phyloP scores from a whole-genome alignment of 2,888 invertebrate genomes.

The Kuschelorhynchus macadamiae region DNA sequence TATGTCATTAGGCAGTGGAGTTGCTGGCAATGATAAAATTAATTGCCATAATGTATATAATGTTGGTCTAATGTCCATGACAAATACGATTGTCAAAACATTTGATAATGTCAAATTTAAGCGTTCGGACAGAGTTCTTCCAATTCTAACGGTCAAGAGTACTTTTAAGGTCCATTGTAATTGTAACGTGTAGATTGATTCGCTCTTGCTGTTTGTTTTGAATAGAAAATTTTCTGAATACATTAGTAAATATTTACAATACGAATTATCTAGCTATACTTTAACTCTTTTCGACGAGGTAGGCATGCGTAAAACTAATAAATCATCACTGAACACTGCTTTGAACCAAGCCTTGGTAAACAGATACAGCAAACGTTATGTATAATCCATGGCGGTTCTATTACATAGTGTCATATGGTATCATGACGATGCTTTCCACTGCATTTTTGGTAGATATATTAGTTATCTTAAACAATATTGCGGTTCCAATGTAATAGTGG shows the following conservation, averaged over 20 bases:
- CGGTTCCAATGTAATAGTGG: neutral
- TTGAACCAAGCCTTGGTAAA: constrained; percentile 25
- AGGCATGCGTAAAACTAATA: constrained; percentile 48
- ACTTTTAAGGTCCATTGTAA: no score
- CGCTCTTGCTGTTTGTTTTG: constrained; percentile 23
- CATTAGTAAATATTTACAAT: no score
- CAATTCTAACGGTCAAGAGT: no score
- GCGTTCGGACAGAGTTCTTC: no score
- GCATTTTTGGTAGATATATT: constrained; percentile 36
- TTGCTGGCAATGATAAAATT: constrained; percentile 40
- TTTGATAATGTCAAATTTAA: no score
- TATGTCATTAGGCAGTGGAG: constrained; percentile 45
- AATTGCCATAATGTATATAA: constrained; percentile 40
- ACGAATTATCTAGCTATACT: constrained; percentile 17
- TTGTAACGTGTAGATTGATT: no score
- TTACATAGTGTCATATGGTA: constrained; percentile 35
- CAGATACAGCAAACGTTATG: constrained; percentile 31
- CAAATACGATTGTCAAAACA: no score
- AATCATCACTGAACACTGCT: constrained; percentile 42
- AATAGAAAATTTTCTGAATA: constrained; percentile 18
- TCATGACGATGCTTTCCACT: constrained; percentile 32
- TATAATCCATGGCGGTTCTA: constrained; percentile 33
- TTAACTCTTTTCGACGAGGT: constrained; percentile 22
- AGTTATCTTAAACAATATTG: constrained; percentile 31
- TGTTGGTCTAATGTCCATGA: constrained; percentile 30